These are phyloP conservation scores for Platycheirus rosarum DNA, from an alignment of 2,888 invertebrate genomes.

Conservation along the genomic window DNA sequence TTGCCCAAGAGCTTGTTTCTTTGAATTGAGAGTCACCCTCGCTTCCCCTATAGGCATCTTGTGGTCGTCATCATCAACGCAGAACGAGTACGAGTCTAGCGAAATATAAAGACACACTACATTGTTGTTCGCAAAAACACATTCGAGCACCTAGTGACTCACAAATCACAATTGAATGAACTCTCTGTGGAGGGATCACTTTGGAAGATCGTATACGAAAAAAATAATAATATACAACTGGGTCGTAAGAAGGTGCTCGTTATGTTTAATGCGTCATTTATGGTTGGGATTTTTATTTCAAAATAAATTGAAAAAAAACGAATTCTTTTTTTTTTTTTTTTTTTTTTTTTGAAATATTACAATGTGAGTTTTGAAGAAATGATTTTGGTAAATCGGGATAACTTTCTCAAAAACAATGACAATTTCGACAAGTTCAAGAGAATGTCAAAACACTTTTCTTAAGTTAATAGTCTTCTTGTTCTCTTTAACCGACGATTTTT, in stretches of 20 bases:
- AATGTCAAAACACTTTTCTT: too few relatives aligned
- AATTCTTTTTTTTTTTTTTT: too few relatives aligned
- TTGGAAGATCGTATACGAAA: constrained; percentile 20
- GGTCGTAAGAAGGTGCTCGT: constrained; percentile 2
- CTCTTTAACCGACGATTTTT: too few relatives aligned
- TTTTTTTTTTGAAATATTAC: too few relatives aligned
- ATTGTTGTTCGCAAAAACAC: constrained; percentile 11
- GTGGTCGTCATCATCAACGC: neutral
- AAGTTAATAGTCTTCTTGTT: too few relatives aligned
- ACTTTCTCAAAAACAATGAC: too few relatives aligned
- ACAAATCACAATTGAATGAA: constrained; percentile 13
- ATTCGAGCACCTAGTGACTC: constrained; percentile 22
- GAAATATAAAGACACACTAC: constrained; percentile 43
- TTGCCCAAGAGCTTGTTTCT: constrained; percentile 44
- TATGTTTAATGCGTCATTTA: neutral
- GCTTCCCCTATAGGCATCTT: neutral
- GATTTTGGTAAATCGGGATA: too few relatives aligned
- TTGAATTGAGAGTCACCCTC: neutral
- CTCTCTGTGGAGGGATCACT: constrained; percentile 33
- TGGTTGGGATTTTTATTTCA: too few relatives aligned
- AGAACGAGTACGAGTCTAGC: too few relatives aligned
- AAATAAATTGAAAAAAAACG: too few relatives aligned
- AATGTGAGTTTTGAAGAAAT: too few relatives aligned
- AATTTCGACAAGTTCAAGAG: too few relatives aligned
- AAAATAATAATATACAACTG: neutral